Percentiles rank a stretch among this genome's conserved stretches.
Conservation (phyloP, 2,113 vertebrate species). For the Natator depressus region DNA sequence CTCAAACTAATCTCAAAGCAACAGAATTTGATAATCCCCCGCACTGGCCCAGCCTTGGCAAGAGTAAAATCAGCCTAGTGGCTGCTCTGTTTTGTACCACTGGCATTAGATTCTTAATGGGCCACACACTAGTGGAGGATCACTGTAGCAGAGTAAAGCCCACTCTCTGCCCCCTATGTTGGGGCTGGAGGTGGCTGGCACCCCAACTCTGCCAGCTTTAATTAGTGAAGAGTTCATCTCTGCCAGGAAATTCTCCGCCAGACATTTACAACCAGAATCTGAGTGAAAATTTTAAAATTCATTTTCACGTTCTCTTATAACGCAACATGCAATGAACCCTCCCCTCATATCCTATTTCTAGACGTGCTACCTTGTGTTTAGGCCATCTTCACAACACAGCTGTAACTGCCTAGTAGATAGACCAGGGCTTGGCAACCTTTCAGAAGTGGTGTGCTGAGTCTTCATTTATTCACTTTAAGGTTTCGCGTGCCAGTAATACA, state of each 20-base stretch:
- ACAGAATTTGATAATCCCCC: neutral
- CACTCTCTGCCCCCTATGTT: neutral
- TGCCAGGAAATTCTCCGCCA: neutral
- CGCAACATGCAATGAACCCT: neutral
- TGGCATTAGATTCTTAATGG: neutral
- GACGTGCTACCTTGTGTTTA: neutral
- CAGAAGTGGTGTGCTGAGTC: too few species aligned
- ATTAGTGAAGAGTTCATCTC: constrained; percentile 2
- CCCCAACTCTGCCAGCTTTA: neutral
- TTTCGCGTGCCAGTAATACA: too few species aligned
- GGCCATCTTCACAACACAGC: constrained; percentile 2
- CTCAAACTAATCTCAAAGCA: neutral
- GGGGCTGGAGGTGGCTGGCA: neutral
- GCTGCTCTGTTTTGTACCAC: neutral
- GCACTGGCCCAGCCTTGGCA: neutral
- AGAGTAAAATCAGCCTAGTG: neutral
- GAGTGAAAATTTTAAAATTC: neutral
- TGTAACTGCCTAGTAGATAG: neutral
- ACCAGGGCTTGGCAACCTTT: too few species aligned
- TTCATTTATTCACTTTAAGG: too few species aligned
- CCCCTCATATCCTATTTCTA: neutral
- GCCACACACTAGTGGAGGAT: neutral
- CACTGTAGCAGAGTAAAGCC: neutral
- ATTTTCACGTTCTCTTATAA: neutral
- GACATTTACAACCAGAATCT: neutral